Conservation (phyloP, 2,113 vertebrate genomes). For the Columba janthina region DNA sequence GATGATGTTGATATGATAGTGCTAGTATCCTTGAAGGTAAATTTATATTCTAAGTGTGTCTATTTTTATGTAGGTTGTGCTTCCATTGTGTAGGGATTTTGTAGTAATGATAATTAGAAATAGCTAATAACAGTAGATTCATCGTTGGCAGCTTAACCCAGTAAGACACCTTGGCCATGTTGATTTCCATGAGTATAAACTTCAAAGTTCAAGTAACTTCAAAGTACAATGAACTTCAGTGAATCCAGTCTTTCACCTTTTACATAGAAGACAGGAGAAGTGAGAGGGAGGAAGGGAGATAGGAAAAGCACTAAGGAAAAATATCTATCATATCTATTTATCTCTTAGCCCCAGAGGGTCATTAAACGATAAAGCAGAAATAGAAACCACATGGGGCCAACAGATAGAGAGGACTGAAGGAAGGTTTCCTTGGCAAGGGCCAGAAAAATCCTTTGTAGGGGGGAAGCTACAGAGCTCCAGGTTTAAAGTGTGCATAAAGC, state of each 20-base stretch:
- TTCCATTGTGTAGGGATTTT: background rate
- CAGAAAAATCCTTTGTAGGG: background rate
- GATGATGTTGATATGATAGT: background rate
- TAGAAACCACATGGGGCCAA: background rate
- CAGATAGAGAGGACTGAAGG: background rate
- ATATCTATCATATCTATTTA: background rate
- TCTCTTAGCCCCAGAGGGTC: background rate
- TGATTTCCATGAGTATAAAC: background rate
- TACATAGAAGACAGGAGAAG: background rate
- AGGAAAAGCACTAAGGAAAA: background rate
- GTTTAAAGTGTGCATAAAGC: background rate
- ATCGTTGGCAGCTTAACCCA: background rate
- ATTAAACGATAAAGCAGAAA: background rate
- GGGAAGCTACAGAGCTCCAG: background rate
- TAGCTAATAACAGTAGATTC: background rate
- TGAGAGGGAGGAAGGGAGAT: accelerated
- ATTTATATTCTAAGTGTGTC: background rate
- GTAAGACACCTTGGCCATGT: background rate
- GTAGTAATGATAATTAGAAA: background rate
- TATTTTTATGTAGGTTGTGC: background rate
- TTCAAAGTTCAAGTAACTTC: background rate
- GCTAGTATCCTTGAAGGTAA: background rate
- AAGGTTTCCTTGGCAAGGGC: background rate
- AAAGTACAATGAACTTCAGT: background rate
- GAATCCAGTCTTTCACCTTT: background rate